Evolutionary conservation across 2,888 invertebrate species (phyloP).

Genomic region (Spialia ferax): DNA sequence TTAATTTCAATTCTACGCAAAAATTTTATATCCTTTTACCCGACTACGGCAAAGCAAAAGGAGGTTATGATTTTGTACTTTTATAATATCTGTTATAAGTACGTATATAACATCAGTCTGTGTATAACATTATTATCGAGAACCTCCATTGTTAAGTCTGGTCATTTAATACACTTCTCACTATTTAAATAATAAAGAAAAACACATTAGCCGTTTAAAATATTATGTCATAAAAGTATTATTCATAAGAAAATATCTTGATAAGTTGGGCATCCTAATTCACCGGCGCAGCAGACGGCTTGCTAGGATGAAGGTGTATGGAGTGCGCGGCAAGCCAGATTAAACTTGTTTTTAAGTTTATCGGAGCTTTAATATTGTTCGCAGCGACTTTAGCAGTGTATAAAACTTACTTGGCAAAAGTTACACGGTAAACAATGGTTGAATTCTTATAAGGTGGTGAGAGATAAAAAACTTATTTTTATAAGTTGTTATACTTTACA

Average conservation of each 20-base stretch:
- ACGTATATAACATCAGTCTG: no score
- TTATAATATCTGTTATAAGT: no score
- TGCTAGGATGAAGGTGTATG: constrained; percentile 63
- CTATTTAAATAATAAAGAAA: no score
- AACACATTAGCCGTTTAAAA: no score
- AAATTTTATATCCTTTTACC: no score
- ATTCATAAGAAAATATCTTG: constrained; percentile 7
- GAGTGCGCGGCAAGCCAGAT: constrained; percentile 76
- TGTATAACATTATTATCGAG: no score
- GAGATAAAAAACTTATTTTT: constrained; percentile 23
- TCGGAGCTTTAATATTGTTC: constrained; percentile 83
- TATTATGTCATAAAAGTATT: not conserved
- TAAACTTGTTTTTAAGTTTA: constrained; percentile 85
- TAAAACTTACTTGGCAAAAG: constrained; percentile 65
- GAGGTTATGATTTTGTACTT: no score
- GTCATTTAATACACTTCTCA: no score
- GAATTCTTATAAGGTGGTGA: constrained; percentile 41
- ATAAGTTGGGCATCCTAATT: constrained; percentile 63
- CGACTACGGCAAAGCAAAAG: no score
- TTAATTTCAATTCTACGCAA: not conserved
- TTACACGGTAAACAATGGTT: constrained; percentile 52
- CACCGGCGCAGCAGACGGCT: constrained; percentile 72
- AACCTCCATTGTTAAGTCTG: no score
- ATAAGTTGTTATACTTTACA: constrained; percentile 1
- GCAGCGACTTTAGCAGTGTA: constrained; percentile 74